Base-by-base conservation (phyloP, 2,888 invertebrate species). In the Dicyrtoma fusca region DNA sequence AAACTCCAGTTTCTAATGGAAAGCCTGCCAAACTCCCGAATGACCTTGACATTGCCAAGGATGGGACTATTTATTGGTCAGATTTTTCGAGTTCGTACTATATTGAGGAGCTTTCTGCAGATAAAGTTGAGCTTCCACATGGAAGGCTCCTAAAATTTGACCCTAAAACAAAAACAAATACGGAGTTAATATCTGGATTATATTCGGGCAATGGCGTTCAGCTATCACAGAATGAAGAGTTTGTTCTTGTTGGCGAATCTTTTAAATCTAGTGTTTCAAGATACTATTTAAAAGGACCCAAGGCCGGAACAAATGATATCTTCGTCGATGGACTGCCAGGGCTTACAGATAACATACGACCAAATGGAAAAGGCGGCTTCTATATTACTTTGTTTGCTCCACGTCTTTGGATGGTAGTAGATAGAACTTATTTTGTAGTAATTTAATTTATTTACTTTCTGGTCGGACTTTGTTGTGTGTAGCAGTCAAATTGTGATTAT, bases 1-100 rank as follows among this genome's bases (percentile, higher is more conserved):
- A 73, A 1, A 73, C 87, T 65, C 87, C 88, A 69, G 87, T 88
- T 81, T 88, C 96, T 76, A 88, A 89, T 49, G 93, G 93, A 6
- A 80, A 80, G 44, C 74, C 73, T 34, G 88, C 92, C 0, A 89
- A 86, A 82, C 72, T 92, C 5, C 88, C 92, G 71, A 96, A 97
- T 83, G 85, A 88, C 73, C 81, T 97, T 53, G 90, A 90, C 69
- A 84, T 96, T 45, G 88, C 89, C 63, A 87, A 87, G 64, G 91
- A 92, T 82, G 95, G 95, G 1, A 91, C 91, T 79, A 86, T 97
- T 25, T 96, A 92, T 82, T 94, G 95, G 90, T 91, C 94, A 0
- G 93, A 95, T 82, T 93, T 95, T 0, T 88, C 88, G 61, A 88
- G 88, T 14, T 5, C 3, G 8, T 34, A 34, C 34, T 5, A 3